Evolutionary conservation across 2,888 invertebrate species (phyloP), one percentile per base, ranked within the genome.

Genomic region (Tuberolachnus salignus): DNA sequence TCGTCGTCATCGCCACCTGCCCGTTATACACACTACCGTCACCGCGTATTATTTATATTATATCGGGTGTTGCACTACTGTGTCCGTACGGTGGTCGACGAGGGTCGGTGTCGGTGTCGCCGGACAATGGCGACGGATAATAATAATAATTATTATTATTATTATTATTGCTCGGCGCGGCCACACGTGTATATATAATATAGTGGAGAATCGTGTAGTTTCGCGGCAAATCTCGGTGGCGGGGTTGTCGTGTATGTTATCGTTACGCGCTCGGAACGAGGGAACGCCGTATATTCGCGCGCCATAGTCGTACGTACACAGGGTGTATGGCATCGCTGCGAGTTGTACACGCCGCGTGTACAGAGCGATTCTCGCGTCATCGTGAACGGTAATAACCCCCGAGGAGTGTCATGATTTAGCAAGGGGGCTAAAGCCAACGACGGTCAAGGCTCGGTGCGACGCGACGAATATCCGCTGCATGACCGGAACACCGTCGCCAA

Each of bases 51-150:
- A 3, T 14, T 57, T 23, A 16, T 26, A 9, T 4, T 42, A n/a
- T 46, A 59, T n/a, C 42, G 70, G 23, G 16, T 14, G 6, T 16
- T 34, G 13, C n/a, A 10, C 2, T n/a, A n/a, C n/a, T n/a, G n/a
- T n/a, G n/a, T n/a, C n/a, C 34, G 34, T 34, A 34, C 49, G 44
- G n/a, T n/a, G n/a, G n/a, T n/a, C 21, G 49, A 34, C 61, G 61
- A 61, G 72, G 72, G 72, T 42, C 59, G 19, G 55, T 55, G 16
- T 49, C 67, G 34, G 71, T 21, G 46, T 34, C 72, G 71, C 61
- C 73, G 73, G 63, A 73, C 73, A 73, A 73, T 63, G 49, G n/a
- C 26, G 61, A 44, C 63, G 73, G 51, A 63, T 72, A 73, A 63
- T 72, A 73, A 73, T 73, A 73, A 73, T 73, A 34, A 34, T 34